Percentiles rank a stretch among this genome's conserved stretches.
phyloP scores from a whole-genome alignment of 2,113 vertebrate species.

The Otus sunia region DNA sequence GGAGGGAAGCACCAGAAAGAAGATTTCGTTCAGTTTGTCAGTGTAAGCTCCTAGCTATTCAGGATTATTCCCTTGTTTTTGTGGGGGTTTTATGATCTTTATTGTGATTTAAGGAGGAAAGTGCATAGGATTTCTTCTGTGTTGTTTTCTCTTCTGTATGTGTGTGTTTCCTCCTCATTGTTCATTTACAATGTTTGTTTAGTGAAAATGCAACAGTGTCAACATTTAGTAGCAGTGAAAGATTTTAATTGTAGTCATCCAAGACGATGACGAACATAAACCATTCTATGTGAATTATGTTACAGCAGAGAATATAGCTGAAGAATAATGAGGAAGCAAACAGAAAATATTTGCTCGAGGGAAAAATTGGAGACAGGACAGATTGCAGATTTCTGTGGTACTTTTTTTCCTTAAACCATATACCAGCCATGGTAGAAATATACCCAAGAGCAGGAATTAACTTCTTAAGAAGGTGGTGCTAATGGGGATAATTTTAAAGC shows the following conservation, averaged over 20 bases:
- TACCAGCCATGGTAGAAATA: not conserved
- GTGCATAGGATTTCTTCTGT: not conserved
- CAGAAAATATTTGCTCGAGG: constrained; percentile 17
- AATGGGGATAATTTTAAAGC: not conserved
- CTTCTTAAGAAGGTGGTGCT: not conserved
- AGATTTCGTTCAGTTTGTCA: not conserved
- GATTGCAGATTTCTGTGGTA: not conserved
- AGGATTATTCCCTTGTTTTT: not conserved
- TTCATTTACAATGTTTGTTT: not conserved
- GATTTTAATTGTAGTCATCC: not conserved
- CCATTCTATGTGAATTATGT: not conserved
- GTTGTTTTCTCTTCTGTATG: not conserved
- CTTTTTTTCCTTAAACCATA: not conserved
- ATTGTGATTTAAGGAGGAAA: not conserved
- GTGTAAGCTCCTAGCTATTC: not conserved
- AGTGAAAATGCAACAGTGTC: not conserved
- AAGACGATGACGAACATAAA: rapidly evolving
- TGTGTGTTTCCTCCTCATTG: not conserved
- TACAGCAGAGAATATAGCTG: not conserved
- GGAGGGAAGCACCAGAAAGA: not conserved
- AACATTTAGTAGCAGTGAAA: not conserved
- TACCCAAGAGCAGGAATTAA: constrained; percentile 1
- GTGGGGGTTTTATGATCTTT: not conserved
- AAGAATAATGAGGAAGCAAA: constrained; percentile 1
- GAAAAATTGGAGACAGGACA: not conserved